Evolutionary conservation across 2,888 invertebrate species (phyloP).

Genomic region (Microctonus hyperodae): DNA sequence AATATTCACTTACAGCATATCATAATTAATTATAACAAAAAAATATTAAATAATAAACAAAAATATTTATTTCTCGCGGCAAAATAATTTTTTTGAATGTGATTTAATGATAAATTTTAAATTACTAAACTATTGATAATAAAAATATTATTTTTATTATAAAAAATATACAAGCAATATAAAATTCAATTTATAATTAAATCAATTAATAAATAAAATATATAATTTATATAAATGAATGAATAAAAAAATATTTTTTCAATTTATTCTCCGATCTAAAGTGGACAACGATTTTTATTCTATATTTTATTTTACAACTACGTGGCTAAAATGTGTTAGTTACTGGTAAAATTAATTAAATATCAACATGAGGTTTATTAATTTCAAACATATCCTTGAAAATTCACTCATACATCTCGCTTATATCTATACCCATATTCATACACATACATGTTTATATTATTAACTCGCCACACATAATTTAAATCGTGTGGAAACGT

Average conservation of each 20-base stretch:
- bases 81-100: background rate
- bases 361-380: background rate
- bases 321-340: background rate
- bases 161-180: too few species aligned
- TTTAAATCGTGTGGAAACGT: background rate
- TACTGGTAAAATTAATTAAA: background rate
- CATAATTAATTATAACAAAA: background rate
- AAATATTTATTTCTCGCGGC: background rate
- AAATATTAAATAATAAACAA: too few species aligned
- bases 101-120: background rate
- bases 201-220: too few species aligned
- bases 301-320: background rate
- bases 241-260: too few species aligned
- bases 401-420: background rate
- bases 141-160: background rate
- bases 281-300: too few species aligned
- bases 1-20: background rate
- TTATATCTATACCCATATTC: background rate
- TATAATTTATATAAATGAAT: too few species aligned
- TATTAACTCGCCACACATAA: too few species aligned
- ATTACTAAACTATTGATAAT: background rate
- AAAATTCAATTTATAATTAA: too few species aligned
- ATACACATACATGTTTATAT: background rate
- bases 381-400: background rate
- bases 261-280: background rate